Evolutionary conservation across 2,797 vertebrate species (phyloP).

Genomic region (Chrosomus eos): DNA sequence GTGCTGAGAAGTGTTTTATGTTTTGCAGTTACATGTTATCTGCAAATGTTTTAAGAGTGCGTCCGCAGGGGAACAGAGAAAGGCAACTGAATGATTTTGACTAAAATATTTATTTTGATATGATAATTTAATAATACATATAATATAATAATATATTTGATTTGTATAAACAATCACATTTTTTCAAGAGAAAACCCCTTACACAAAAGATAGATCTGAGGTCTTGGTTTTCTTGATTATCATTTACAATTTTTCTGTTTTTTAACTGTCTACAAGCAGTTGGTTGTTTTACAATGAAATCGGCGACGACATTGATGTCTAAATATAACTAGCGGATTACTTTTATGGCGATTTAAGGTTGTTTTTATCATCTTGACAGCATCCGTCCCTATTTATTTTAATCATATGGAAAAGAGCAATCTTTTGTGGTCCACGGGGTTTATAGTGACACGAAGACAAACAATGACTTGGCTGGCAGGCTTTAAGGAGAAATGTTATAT

Average conservation of each 20-base stretch:
- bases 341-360: neutral
- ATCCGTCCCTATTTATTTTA: neutral
- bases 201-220: neutral
- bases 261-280: too few species aligned
- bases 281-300: neutral
- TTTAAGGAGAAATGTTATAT: neutral
- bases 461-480: neutral
- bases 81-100: neutral
- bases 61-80: neutral
- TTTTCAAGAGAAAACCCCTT: neutral
- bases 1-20: neutral
- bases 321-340: neutral
- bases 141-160: too few species aligned
- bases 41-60: neutral
- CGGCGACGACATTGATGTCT: neutral
- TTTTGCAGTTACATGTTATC: neutral
- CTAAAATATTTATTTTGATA: neutral
- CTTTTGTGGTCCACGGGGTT: neutral
- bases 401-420: neutral
- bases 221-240: neutral
- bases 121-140: neutral
- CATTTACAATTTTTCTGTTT: too few species aligned
- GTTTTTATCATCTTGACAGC: neutral
- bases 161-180: too few species aligned
- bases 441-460: neutral